Evolutionary conservation across 2,113 vertebrate genomes (phyloP).

Genomic region (Fregetta grallaria): DNA sequence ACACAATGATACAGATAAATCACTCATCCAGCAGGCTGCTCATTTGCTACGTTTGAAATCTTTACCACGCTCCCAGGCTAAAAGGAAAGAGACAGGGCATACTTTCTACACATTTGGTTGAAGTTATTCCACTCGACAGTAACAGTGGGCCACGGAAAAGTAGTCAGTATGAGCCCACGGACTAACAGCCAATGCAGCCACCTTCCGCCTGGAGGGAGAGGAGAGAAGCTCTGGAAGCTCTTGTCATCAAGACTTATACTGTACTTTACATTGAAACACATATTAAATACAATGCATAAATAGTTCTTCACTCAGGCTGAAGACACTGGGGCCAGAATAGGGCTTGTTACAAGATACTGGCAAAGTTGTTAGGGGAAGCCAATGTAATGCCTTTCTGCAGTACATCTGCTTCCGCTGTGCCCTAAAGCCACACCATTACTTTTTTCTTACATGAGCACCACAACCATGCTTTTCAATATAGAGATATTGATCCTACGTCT

Average conservation of each 20-base stretch:
- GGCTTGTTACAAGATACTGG: background rate
- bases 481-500: background rate
- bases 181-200: background rate
- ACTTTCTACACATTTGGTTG: background rate
- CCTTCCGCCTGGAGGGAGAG: background rate
- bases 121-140: background rate
- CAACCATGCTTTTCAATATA: conserved; percentile 11
- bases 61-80: background rate
- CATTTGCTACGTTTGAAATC: background rate
- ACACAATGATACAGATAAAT: background rate
- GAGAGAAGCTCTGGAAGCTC: background rate
- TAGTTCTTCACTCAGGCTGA: background rate
- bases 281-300: background rate
- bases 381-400: background rate
- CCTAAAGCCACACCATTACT: background rate
- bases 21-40: background rate
- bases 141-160: background rate
- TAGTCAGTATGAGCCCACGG: background rate
- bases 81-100: background rate
- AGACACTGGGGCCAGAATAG: background rate
- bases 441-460: background rate
- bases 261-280: background rate
- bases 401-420: background rate
- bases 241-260: background rate
- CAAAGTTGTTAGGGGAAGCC: background rate